Evolutionary conservation across 2,797 vertebrate species (phyloP).

Genomic region (Astyanax mexicanus): DNA sequence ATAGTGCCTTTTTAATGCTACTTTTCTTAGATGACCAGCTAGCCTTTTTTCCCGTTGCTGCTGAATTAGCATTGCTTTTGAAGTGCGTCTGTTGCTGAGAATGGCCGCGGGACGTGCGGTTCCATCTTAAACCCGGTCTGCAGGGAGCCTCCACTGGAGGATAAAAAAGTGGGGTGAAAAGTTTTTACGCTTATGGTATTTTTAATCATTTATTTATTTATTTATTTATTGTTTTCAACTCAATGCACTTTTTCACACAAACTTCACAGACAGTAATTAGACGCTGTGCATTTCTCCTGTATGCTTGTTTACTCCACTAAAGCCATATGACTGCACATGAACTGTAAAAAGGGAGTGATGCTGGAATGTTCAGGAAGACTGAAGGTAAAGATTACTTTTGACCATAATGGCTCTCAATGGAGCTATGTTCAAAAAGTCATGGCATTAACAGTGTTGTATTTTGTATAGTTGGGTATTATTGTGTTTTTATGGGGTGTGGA

Average conservation of each 20-base stretch:
- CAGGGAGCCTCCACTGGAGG: not conserved
- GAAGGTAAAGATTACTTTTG: no score
- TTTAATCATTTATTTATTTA: no score
- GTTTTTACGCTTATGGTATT: not conserved
- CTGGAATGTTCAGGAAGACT: no score
- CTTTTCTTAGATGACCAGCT: not conserved
- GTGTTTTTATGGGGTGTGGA: no score
- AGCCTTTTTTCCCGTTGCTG: not conserved
- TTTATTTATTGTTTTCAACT: no score
- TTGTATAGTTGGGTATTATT: no score
- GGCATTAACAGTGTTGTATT: no score
- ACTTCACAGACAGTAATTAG: not conserved
- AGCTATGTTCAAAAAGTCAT: no score
- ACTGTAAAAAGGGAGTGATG: no score
- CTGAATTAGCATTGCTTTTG: slow-evolving; percentile 17
- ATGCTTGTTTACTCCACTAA: not conserved
- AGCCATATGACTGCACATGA: not conserved
- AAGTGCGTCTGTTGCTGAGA: not conserved
- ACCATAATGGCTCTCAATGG: no score
- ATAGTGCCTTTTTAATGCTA: no score
- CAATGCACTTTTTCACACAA: not conserved
- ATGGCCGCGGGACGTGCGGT: not conserved
- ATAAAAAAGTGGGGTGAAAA: not conserved
- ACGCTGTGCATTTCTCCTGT: not conserved
- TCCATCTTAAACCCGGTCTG: no score